These are phyloP conservation scores for Gonocerus acuteangulatus DNA, from an alignment of 2,888 invertebrate genomes.

Conservation along the genomic window DNA sequence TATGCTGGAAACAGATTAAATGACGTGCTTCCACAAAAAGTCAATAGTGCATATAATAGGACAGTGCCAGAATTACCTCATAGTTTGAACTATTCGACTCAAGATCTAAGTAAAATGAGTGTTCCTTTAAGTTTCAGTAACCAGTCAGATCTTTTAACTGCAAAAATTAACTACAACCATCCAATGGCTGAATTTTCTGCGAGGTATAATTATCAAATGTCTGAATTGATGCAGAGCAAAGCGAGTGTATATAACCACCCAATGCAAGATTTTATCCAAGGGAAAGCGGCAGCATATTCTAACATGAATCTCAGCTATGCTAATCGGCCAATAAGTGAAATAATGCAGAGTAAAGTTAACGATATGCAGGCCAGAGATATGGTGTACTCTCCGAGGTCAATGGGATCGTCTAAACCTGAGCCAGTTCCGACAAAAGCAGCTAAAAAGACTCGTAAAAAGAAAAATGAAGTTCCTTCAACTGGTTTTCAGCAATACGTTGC, in stretches of 20 bases:
- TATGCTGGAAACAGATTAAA: slow-evolving; percentile 34
- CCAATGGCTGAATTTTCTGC: slow-evolving; percentile 35
- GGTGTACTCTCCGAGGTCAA: slow-evolving; percentile 29
- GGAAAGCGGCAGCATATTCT: slow-evolving; percentile 32
- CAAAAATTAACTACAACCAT: slow-evolving; percentile 35
- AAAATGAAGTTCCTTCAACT: slow-evolving; percentile 42
- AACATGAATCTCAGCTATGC: slow-evolving; percentile 30
- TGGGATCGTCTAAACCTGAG: slow-evolving; percentile 19
- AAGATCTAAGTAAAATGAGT: slow-evolving; percentile 33
- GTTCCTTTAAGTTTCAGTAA: slow-evolving; percentile 30
- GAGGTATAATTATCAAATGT: slow-evolving; percentile 33
- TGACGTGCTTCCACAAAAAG: slow-evolving; percentile 36
- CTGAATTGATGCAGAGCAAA: slow-evolving; percentile 31
- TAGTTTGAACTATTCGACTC: slow-evolving; percentile 30
- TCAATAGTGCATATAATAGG: slow-evolving; percentile 36
- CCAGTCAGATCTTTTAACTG: slow-evolving; percentile 30
- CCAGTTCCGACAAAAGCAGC: slow-evolving; percentile 17
- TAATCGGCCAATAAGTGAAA: slow-evolving; percentile 31
- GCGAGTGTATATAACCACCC: slow-evolving; percentile 31
- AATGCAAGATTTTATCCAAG: slow-evolving; percentile 37
- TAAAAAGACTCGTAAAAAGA: slow-evolving; percentile 34
- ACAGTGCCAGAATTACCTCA: slow-evolving; percentile 32
- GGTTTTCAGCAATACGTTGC: slow-evolving; percentile 56
- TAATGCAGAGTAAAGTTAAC: slow-evolving; percentile 28
- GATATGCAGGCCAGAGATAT: slow-evolving; percentile 32